Evolutionary conservation across 1,140 invertebrate genomes (phyloP).

Genomic region (Heliothis subflexa): DNA sequence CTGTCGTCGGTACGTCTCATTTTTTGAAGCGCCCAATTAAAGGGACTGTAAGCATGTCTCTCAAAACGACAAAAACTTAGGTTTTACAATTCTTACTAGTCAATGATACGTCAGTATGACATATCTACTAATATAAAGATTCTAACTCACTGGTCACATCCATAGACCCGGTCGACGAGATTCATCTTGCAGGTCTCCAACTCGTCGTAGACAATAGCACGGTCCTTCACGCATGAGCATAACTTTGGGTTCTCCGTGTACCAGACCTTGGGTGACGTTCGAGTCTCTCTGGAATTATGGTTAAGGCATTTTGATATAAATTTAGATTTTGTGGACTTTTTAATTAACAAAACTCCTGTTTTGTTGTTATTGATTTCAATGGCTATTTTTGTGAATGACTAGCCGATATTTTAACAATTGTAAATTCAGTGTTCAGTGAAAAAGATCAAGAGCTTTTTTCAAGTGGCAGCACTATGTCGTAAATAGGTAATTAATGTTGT

Average conservation of each 20-base stretch:
- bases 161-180: conserved; percentile 76
- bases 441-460: too few species aligned
- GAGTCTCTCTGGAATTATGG: conserved; percentile 67
- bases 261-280: conserved; percentile 68
- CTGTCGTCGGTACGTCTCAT: too few species aligned
- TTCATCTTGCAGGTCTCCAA: conserved; percentile 76
- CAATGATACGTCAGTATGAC: too few species aligned
- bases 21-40: too few species aligned
- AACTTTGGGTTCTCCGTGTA: conserved; percentile 69
- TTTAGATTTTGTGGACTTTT: background rate
- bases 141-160: conserved; percentile 76
- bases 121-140: background rate
- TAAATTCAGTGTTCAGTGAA: too few species aligned
- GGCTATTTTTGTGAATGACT: background rate
- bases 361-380: too few species aligned
- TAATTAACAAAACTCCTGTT: too few species aligned
- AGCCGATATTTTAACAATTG: background rate
- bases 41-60: too few species aligned
- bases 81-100: too few species aligned
- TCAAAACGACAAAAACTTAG: too few species aligned
- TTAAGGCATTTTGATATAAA: background rate
- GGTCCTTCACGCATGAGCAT: conserved; percentile 75
- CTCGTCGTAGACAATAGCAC: conserved; percentile 74
- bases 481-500: too few species aligned
- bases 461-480: too few species aligned